These are phyloP conservation scores for Gymnogyps californianus DNA, from an alignment of 2,113 vertebrate genomes.

Conservation along the genomic window DNA sequence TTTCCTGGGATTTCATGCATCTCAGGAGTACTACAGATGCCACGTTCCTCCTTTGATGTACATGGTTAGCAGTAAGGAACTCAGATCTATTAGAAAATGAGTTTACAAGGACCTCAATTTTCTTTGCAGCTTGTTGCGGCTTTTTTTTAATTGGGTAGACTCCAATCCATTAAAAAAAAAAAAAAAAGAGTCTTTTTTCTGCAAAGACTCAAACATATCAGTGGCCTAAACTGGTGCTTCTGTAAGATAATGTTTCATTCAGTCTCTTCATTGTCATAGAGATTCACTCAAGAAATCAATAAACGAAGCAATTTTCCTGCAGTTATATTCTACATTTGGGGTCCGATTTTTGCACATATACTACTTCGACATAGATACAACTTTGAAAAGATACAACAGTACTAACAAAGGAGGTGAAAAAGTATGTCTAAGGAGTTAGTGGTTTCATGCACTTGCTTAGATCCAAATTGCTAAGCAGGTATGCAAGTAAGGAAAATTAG, in stretches of 20 bases:
- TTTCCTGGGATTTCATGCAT: neutral
- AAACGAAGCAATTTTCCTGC: neutral
- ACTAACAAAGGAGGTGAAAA: neutral
- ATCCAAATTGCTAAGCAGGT: neutral
- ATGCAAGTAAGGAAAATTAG: neutral
- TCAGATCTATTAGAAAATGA: neutral
- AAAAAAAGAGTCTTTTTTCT: neutral
- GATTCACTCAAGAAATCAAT: neutral
- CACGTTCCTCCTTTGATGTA: neutral
- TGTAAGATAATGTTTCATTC: neutral
- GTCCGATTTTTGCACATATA: neutral
- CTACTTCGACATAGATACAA: neutral
- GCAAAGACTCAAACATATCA: neutral
- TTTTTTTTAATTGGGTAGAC: neutral
- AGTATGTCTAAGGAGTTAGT: neutral
- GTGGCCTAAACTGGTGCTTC: neutral
- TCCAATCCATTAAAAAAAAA: neutral
- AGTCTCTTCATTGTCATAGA: neutral
- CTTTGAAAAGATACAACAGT: neutral
- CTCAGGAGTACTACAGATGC: neutral
- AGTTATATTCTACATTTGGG: neutral
- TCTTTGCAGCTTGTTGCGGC: neutral
- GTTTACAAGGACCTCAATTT: neutral
- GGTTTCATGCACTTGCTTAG: neutral
- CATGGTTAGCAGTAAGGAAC: neutral